Evolutionary conservation across 2,888 invertebrate genomes (phyloP), one percentile per base, ranked within the genome.

Genomic region (Phorcus lineatus): DNA sequence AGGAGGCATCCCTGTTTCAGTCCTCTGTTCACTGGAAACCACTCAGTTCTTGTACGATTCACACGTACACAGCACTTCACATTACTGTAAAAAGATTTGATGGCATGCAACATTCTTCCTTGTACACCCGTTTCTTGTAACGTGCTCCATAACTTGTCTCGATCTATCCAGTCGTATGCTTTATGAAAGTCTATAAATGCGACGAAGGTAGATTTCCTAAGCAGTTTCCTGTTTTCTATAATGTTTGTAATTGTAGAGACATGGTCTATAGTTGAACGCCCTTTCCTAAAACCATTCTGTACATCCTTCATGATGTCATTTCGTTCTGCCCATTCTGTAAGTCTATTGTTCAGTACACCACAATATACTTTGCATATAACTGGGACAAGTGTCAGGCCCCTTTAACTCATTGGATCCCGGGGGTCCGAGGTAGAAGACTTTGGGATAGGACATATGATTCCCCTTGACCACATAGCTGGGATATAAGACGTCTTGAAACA

Each of bases 241-340:
- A 75, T 75, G 9, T 4, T 22, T 13, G 75, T 75, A 16, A 75
- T 4, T 16, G 75, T 6, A 4, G n/a, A 22, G 9, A 52, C 54
- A 28, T 53, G 75, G 13, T 54, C 53, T 17, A 24, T 53, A 17
- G 75, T 75, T 16, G 53, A 24, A 1, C 54, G 53, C 17, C 54
- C 54, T 4, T 36, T 47, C 17, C 53, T 22, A 17, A 75, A 75
- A 22, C 75, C 22, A 75, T 75, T 75, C 55, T 75, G 75, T 16
- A 19, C 19, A 75, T 75, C 53, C 22, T 53, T 11, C 11, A 75
- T 22, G 54, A 54, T 28, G 2, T 75, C 36, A 75, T 54, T 75
- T 54, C 28, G 2, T n/a, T 75, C 55, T 9, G 28, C 2, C 67
- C 67, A 67, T 31, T 28, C 17, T 17, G n/a, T n/a, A 1, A 67